A percentile compares a stretch with the other conserved stretches of the same genome.
Evolutionary conservation across 2,113 vertebrate genomes (phyloP).

Genomic region (Semnopithecus entellus): DNA sequence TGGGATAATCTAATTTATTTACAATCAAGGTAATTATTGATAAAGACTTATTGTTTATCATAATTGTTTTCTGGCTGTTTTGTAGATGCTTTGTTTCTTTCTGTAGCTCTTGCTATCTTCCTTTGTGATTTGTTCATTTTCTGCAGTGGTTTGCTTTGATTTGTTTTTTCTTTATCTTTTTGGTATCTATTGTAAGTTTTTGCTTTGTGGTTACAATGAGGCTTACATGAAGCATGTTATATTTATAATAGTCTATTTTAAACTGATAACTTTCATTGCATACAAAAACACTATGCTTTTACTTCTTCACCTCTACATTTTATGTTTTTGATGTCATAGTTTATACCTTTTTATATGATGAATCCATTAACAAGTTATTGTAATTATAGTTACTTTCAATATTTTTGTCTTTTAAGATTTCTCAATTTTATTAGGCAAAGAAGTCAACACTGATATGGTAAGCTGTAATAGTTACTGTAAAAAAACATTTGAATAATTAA

Average conservation of each 20-base stretch:
- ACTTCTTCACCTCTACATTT: not conserved
- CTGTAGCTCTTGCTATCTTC: not conserved
- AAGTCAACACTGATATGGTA: constrained; percentile 14
- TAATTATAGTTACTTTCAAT: not conserved
- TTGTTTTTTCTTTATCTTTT: not conserved
- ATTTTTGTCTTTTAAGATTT: constrained; percentile 45
- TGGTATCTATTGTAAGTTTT: not conserved
- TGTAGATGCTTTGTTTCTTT: not conserved
- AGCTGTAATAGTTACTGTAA: constrained; percentile 3
- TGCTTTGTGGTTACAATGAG: not conserved
- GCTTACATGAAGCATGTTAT: not conserved
- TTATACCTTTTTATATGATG: not conserved
- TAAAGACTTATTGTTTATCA: not conserved
- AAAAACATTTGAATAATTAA: not conserved
- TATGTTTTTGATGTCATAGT: not conserved
- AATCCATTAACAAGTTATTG: not conserved
- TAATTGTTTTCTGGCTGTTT: not conserved
- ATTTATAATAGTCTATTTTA: not conserved
- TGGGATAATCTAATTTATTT: not conserved
- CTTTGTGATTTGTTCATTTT: not conserved
- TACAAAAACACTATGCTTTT: not conserved
- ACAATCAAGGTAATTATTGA: not conserved
- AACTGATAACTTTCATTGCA: not conserved
- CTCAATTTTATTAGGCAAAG: constrained; percentile 39
- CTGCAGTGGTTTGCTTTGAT: not conserved